Evolutionary conservation across 2,797 vertebrate genomes (phyloP).

Genomic region (Echeneis naucrates): DNA sequence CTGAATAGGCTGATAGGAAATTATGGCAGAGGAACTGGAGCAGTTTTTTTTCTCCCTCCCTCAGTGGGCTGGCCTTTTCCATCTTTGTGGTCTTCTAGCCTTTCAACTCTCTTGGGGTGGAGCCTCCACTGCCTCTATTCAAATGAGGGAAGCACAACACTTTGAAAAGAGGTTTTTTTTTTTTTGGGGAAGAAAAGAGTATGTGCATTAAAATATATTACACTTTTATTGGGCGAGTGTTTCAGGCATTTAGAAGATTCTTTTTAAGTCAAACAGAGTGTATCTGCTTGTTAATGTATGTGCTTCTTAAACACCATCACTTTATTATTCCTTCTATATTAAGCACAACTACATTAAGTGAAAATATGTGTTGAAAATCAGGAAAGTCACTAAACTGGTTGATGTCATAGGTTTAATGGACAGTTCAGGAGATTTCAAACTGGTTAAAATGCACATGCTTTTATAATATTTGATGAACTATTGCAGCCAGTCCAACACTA

Average conservation of each 20-base stretch:
- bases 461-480: constrained; percentile 55
- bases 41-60: constrained; percentile 87
- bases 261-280: constrained; percentile 36
- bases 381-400: not conserved
- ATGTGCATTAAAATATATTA: constrained; percentile 61
- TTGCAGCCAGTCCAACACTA: constrained; percentile 18
- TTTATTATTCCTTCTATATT: constrained; percentile 15
- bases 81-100: constrained; percentile 88
- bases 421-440: not conserved
- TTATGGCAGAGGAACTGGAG: constrained; percentile 88
- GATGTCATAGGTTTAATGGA: constrained; percentile 6
- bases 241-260: constrained; percentile 34
- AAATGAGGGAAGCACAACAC: constrained; percentile 81
- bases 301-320: constrained; percentile 8
- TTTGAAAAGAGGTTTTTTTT: constrained; percentile 62
- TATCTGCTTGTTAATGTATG: constrained; percentile 11
- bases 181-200: constrained; percentile 61
- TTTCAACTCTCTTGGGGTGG: constrained; percentile 87
- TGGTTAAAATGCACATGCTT: constrained; percentile 4
- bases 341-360: constrained; percentile 4
- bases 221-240: constrained; percentile 21
- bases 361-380: constrained; percentile 10
- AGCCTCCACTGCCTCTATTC: constrained; percentile 84
- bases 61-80: constrained; percentile 88
- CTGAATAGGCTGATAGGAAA: constrained; percentile 90